These are phyloP conservation scores for Anthophora plumipes DNA, from an alignment of 2,888 invertebrate species.

Conservation along the genomic window DNA sequence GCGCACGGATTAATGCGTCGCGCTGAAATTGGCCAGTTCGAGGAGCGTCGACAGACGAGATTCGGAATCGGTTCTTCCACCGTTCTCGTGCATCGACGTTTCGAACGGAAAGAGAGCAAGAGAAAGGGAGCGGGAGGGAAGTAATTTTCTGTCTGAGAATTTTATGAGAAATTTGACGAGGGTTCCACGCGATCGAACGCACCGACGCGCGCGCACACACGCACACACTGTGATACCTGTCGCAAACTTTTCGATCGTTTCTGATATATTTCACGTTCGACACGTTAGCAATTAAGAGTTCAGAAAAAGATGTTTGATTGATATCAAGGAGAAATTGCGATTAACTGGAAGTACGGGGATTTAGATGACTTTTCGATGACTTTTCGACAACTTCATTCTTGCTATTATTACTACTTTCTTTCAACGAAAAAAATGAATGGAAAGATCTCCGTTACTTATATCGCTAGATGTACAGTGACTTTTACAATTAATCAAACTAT, in stretches of 20 bases:
- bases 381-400: too few relatives aligned
- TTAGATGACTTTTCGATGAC: too few relatives aligned
- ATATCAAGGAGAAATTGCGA: neutral
- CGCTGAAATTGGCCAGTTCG: slow-evolving; percentile 21
- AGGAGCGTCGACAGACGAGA: neutral
- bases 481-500: too few relatives aligned
- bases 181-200: slow-evolving; percentile 7
- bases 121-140: neutral
- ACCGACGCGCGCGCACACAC: too few relatives aligned
- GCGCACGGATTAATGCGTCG: slow-evolving; percentile 46
- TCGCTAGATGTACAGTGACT: too few relatives aligned
- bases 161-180: slow-evolving; percentile 32
- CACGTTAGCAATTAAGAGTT: neutral
- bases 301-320: neutral
- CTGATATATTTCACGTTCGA: neutral
- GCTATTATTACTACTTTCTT: too few relatives aligned
- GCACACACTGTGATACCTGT: neutral
- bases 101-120: neutral
- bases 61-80: neutral
- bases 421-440: too few relatives aligned
- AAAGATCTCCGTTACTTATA: too few relatives aligned
- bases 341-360: too few relatives aligned
- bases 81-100: neutral
- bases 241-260: neutral
- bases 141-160: slow-evolving; percentile 38